Evolutionary conservation across 2,797 vertebrate species (phyloP).

Genomic region (Philypnodon macrostomus): DNA sequence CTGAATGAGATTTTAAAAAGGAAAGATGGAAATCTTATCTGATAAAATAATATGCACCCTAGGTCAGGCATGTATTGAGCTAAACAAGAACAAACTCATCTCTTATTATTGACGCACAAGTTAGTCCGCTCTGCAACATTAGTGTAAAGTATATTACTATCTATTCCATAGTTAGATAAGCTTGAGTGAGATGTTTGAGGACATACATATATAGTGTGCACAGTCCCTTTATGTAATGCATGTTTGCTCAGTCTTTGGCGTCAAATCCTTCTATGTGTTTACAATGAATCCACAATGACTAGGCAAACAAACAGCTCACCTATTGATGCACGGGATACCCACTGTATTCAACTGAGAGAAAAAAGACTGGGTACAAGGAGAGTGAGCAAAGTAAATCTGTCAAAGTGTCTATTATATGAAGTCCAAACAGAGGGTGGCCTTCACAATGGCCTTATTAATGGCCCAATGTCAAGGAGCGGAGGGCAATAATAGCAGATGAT

Average conservation of each 20-base stretch:
- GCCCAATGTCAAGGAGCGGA: conserved; percentile 79
- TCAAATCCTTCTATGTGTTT: conserved; percentile 69
- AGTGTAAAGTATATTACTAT: neutral
- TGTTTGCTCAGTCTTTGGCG: conserved; percentile 74
- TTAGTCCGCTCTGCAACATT: neutral
- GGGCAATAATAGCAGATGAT: conserved; percentile 76
- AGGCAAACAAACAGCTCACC: conserved; percentile 76
- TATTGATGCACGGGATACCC: conserved; percentile 72
- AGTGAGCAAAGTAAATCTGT: conserved; percentile 73
- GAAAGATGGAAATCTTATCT: too few species aligned
- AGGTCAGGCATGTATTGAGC: too few species aligned
- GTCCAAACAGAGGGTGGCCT: conserved; percentile 75
- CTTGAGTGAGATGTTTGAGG: conserved; percentile 12
- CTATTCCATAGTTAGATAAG: neutral
- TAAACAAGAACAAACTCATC: too few species aligned
- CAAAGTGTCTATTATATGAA: conserved; percentile 82
- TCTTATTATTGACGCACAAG: too few species aligned
- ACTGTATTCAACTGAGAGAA: conserved; percentile 56
- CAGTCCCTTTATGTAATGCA: conserved; percentile 69
- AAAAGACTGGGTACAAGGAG: conserved; percentile 34
- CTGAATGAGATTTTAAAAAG: too few species aligned
- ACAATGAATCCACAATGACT: conserved; percentile 70
- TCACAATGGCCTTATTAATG: conserved; percentile 82
- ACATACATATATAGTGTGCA: conserved; percentile 23
- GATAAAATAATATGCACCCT: too few species aligned